These are phyloP conservation scores for Chromoteleia sp. DNA, from an alignment of 2,888 invertebrate genomes.

Conservation along the genomic window DNA sequence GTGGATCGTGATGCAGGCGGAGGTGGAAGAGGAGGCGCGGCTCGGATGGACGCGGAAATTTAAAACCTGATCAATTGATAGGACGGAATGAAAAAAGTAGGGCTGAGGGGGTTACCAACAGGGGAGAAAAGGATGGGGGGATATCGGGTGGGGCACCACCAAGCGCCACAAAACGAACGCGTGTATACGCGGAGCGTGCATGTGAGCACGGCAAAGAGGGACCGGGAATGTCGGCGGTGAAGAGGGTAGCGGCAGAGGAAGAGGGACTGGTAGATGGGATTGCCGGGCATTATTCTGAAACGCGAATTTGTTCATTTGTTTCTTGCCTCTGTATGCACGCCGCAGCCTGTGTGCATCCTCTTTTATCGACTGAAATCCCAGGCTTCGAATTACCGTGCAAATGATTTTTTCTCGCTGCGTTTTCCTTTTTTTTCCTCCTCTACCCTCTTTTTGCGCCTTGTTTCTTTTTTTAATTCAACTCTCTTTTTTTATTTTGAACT, in stretches of 20 bases:
- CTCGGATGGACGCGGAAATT: constrained; percentile 85
- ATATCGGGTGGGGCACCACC: constrained; percentile 71
- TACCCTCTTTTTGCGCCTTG: constrained; percentile 65
- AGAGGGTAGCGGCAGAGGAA: constrained; percentile 70
- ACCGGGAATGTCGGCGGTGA: constrained; percentile 69
- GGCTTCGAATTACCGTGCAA: constrained; percentile 85
- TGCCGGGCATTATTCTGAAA: constrained; percentile 85
- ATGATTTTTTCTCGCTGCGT: constrained; percentile 81
- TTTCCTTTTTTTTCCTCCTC: constrained; percentile 71
- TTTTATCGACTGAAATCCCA: constrained; percentile 85
- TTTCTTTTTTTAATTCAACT: constrained; percentile 41
- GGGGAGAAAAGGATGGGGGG: constrained; percentile 72
- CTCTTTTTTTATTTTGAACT: constrained; percentile 62
- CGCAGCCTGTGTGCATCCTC: constrained; percentile 84
- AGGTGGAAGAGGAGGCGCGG: constrained; percentile 83
- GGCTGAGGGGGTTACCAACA: constrained; percentile 79
- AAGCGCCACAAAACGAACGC: constrained; percentile 69
- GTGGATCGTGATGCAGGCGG: constrained; percentile 77
- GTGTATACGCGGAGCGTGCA: constrained; percentile 53
- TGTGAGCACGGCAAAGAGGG: constrained; percentile 66
- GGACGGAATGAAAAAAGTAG: constrained; percentile 85
- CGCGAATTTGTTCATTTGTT: constrained; percentile 85
- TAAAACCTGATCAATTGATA: constrained; percentile 85
- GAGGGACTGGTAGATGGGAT: constrained; percentile 82
- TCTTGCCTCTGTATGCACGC: constrained; percentile 84